Base-by-base conservation (phyloP, 1,140 invertebrate species). In the Plutomurus gul region DNA sequence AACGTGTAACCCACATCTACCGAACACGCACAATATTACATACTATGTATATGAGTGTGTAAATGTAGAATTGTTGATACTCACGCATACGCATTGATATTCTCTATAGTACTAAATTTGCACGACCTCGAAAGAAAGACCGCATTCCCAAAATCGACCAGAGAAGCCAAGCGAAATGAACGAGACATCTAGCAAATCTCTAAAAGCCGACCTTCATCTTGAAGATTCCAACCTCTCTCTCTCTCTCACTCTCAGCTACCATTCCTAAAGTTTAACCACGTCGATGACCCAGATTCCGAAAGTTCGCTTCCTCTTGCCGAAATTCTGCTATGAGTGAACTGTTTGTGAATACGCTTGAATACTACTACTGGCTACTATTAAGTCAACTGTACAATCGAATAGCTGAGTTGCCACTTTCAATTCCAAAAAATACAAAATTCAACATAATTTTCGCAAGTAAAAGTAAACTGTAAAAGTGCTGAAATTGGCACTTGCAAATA, bases 171-270 rank as follows among this genome's bases (percentile, higher is more conserved):
- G 36, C n/a, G 51, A 60, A 30, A 11, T 30, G 27, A 13, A 65
- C 56, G 56, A 65, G 56, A 65, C 56, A 65, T 33, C 56, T 25
- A 65, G 27, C 56, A 65, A 65, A 65, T 65, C 56, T 65, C 16
- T 65, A 65, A 43, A 65, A 65, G 30, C 56, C 46, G 75, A 80
- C 49, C 46, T 76, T 39, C 74, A 76, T 51, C 39, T 80, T 65
- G 43, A 60, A 30, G 36, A 43, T 73, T 65, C 56, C n/a, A 65
- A 30, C 56, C 36, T 36, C 25, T 51, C 47, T 33, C 56, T 6
- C 39, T 43, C 51, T 30, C 7, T 27, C 30, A 13, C 33, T n/a
- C 11, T 22, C 33, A 5, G 51, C 20, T 36, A 30, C 65, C 13
- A 37, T 25, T 27, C 49, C 30, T 20, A 40, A 72, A 36, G 37